Evolutionary conservation across 2,797 vertebrate species (phyloP).

Genomic region (Amblyraja radiata): DNA sequence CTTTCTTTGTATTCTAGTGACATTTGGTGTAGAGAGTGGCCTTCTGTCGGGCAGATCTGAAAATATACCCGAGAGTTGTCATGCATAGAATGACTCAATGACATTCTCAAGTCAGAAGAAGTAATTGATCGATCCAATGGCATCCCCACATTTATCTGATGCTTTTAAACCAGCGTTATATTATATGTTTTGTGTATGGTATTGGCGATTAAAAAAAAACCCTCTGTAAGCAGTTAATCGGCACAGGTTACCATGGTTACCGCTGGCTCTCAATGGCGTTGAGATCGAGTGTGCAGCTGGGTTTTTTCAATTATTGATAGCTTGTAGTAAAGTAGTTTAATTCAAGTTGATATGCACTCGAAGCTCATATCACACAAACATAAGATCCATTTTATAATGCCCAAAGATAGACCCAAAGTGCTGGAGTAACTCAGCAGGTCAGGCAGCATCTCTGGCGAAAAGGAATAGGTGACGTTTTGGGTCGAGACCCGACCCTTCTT

Average conservation of each 20-base stretch:
- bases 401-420: not conserved
- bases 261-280: slow-evolving; percentile 8
- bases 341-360: slow-evolving; percentile 14
- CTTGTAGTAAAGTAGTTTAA: slow-evolving; percentile 31
- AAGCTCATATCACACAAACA: slow-evolving; percentile 5
- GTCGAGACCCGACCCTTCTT: too few relatives aligned
- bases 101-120: too few relatives aligned
- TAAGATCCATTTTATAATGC: slow-evolving; percentile 10
- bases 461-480: too few relatives aligned
- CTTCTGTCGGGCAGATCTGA: not conserved
- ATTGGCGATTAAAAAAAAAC: not conserved
- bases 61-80: not conserved
- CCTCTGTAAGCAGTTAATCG: slow-evolving; percentile 21
- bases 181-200: not conserved
- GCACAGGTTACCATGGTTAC: not conserved
- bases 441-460: too few relatives aligned
- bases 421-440: too few relatives aligned
- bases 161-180: not conserved
- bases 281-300: slow-evolving; percentile 28
- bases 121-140: not conserved
- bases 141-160: not conserved
- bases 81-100: not conserved
- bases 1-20: not conserved
- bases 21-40: not conserved
- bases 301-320: slow-evolving; percentile 29